A percentile compares a stretch with the other conserved stretches of the same genome.
Evolutionary conservation across 1,140 invertebrate species (phyloP).

Genomic region (Trichogramma pretiosum): DNA sequence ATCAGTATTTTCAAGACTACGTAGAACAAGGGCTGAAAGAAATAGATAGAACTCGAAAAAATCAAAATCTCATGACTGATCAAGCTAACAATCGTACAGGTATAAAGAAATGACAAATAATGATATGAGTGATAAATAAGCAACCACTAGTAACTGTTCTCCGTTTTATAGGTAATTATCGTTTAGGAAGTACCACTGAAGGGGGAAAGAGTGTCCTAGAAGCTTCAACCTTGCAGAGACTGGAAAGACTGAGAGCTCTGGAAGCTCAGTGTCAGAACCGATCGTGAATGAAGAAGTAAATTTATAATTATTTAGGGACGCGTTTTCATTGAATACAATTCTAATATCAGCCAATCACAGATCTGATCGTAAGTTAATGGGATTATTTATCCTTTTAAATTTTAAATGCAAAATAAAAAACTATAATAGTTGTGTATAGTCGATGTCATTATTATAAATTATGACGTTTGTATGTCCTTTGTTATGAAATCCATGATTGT

Average conservation of each 20-base stretch:
- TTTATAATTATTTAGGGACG: conserved; percentile 12
- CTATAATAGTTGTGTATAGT: conserved; percentile 20
- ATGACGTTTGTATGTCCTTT: conserved; percentile 8
- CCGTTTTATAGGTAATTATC: not conserved
- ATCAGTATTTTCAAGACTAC: conserved; percentile 86
- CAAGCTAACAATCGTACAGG: conserved; percentile 27
- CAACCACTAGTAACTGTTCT: no score
- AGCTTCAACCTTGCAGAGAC: conserved; percentile 37
- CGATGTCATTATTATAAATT: conserved; percentile 14
- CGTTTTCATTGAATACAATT: conserved; percentile 10
- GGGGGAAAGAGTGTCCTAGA: conserved; percentile 36
- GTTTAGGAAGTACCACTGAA: conserved; percentile 16
- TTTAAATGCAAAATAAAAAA: conserved; percentile 1
- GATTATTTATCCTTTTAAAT: not conserved
- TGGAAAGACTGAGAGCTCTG: conserved; percentile 38
- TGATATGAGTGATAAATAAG: no score
- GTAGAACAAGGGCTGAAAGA: conserved; percentile 78
- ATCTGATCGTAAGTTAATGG: conserved; percentile 6
- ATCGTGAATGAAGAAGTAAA: conserved; percentile 23
- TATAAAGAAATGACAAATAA: conserved; percentile 19
- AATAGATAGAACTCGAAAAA: conserved; percentile 59
- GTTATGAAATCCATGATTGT: conserved; percentile 12
- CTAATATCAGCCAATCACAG: conserved; percentile 12
- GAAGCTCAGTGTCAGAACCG: conserved; percentile 38
- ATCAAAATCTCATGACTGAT: conserved; percentile 32